A percentile compares a stretch with the other conserved stretches of the same genome.
Conservation (phyloP, 2,888 invertebrate species). For the Pelosia muscerda region DNA sequence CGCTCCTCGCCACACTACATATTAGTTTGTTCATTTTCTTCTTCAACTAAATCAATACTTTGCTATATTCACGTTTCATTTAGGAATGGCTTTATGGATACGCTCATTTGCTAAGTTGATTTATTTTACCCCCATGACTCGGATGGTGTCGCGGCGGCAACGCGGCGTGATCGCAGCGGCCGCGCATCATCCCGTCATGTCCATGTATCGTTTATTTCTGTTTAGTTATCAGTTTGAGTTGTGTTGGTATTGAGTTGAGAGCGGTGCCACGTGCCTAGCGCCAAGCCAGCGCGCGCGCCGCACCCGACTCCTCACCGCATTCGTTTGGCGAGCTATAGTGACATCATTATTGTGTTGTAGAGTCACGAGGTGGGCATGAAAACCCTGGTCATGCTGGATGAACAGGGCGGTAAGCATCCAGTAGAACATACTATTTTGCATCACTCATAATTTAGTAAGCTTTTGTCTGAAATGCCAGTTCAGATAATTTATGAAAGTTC, state of each 20-base stretch:
- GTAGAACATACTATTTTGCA: slow-evolving; percentile 84
- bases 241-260: slow-evolving; percentile 73
- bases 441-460: slow-evolving; percentile 85
- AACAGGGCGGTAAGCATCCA: slow-evolving; percentile 99
- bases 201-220: slow-evolving; percentile 75
- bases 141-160: slow-evolving; percentile 58
- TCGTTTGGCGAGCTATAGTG: slow-evolving; percentile 86
- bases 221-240: slow-evolving; percentile 81
- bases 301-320: slow-evolving; percentile 74
- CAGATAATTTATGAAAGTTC: slow-evolving; percentile 76
- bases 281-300: slow-evolving; percentile 60
- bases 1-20: slow-evolving; percentile 79
- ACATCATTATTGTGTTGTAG: slow-evolving; percentile 92
- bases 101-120: slow-evolving; percentile 83
- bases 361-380: slow-evolving; percentile 99
- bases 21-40: slow-evolving; percentile 81
- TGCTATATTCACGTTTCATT: slow-evolving; percentile 83
- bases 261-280: slow-evolving; percentile 60
- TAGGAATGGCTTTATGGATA: slow-evolving; percentile 84
- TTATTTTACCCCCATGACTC: slow-evolving; percentile 66
- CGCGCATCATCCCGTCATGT: slow-evolving; percentile 57
- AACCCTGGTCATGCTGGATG: slow-evolving; percentile 99
- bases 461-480: slow-evolving; percentile 84
- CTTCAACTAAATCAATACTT: slow-evolving; percentile 77
- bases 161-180: slow-evolving; percentile 37